Percentiles rank a stretch among this genome's conserved stretches.
Conservation (phyloP, 2,888 invertebrate species). For the Tetranychus piercei region DNA sequence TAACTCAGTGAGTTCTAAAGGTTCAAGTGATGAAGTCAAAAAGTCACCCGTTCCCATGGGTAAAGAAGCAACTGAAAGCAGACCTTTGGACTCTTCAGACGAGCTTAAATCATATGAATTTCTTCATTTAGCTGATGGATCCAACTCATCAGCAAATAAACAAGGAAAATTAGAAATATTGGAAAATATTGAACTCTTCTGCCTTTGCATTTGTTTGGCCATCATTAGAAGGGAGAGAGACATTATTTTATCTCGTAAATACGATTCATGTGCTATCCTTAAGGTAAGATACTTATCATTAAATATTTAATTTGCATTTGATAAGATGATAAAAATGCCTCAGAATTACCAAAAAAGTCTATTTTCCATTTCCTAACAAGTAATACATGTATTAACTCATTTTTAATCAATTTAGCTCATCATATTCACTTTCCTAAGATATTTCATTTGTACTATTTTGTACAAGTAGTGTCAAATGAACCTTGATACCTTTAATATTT, state of each 20-base stretch:
- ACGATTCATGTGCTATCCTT: slow-evolving; percentile 21
- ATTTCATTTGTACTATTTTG: too few relatives aligned
- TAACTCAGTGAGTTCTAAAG: neutral
- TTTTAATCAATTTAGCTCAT: too few relatives aligned
- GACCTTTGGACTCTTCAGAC: neutral
- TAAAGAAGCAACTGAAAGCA: neutral
- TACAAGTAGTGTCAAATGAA: neutral
- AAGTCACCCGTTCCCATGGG: neutral
- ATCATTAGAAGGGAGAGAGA: slow-evolving; percentile 23
- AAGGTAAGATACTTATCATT: slow-evolving; percentile 16
- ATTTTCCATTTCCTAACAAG: too few relatives aligned
- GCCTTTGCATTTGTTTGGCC: slow-evolving; percentile 20
- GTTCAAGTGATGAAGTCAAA: neutral
- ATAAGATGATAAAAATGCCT: neutral
- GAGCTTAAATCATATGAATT: neutral
- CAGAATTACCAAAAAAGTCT: too few relatives aligned
- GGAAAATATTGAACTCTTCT: slow-evolving; percentile 20
- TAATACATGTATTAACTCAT: too few relatives aligned
- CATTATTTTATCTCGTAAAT: slow-evolving; percentile 20
- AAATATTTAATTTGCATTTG: neutral
- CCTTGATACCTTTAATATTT: neutral
- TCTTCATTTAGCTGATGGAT: neutral
- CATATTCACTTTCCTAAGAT: neutral
- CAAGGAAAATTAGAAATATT: neutral
- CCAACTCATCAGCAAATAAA: neutral